Evolutionary conservation across 2,888 invertebrate genomes (phyloP).

Genomic region (Drosophila neutralis): DNA sequence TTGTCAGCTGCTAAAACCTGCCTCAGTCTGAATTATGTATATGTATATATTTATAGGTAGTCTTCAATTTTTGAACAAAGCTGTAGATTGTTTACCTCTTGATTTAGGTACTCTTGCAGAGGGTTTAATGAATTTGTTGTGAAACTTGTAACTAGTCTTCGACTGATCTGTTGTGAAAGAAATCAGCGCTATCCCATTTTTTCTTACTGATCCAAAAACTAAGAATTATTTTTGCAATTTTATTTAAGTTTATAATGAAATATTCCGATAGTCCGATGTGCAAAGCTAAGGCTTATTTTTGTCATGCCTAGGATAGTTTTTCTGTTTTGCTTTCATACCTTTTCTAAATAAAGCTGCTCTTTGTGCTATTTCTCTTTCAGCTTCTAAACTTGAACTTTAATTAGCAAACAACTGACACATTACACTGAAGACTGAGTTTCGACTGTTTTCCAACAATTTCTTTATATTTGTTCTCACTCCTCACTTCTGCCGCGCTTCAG

Average conservation of each 20-base stretch:
- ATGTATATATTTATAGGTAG: background rate
- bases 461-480: conserved; percentile 5
- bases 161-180: background rate
- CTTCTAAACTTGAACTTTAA: conserved; percentile 1
- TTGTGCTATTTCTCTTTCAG: background rate
- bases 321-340: background rate
- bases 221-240: background rate
- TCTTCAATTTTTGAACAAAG: background rate
- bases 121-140: background rate
- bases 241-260: background rate
- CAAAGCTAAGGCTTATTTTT: background rate
- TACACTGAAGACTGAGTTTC: background rate
- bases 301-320: too few species aligned
- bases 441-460: conserved; percentile 5
- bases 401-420: conserved; percentile 17
- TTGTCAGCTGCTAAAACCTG: background rate
- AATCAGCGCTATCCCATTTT: background rate
- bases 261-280: too few species aligned
- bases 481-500: background rate
- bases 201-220: background rate
- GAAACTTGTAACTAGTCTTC: background rate
- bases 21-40: background rate
- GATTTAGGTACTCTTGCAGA: background rate
- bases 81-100: background rate
- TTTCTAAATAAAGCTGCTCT: background rate